Percentiles rank a stretch among this genome's conserved stretches.
Conservation (phyloP, 2,888 invertebrate genomes). For the Nephrotoma flavescens region DNA sequence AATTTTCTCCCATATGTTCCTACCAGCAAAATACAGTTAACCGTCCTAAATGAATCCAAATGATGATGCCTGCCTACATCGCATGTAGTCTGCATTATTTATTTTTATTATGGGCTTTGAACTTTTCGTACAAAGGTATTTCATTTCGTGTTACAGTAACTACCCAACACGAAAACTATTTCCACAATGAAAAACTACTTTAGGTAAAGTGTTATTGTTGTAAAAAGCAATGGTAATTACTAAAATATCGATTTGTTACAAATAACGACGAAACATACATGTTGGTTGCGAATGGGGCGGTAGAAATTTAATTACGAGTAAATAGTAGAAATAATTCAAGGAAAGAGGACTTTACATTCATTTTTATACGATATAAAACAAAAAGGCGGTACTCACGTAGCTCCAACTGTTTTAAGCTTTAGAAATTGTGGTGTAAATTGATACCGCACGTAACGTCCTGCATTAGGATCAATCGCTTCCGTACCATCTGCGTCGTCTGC, state of each 20-base stretch:
- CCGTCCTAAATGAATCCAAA: background rate
- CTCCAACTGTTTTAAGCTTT: slow-evolving; percentile 90
- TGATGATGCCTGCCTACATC: background rate
- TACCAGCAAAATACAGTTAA: background rate
- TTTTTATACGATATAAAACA: background rate
- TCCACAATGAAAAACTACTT: background rate
- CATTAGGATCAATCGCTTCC: slow-evolving; percentile 64
- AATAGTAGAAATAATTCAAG: background rate
- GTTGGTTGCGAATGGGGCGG: background rate
- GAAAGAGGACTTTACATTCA: background rate
- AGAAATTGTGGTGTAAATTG: slow-evolving; percentile 98
- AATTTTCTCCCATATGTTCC: background rate
- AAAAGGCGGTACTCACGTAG: slow-evolving; percentile 56
- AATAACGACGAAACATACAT: background rate
- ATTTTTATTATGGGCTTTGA: background rate
- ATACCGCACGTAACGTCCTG: slow-evolving; percentile 94
- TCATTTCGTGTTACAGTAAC: background rate
- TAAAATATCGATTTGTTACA: background rate
- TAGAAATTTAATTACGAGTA: background rate
- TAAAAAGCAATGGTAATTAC: background rate
- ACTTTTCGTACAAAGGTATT: background rate
- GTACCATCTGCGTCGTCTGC: slow-evolving; percentile 21
- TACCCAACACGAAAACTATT: background rate
- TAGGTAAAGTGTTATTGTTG: background rate
- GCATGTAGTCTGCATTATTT: background rate